Evolutionary conservation across 2,113 vertebrate genomes (phyloP), one percentile per base, ranked within the genome.

Genomic region (Salvelinus fontinalis): DNA sequence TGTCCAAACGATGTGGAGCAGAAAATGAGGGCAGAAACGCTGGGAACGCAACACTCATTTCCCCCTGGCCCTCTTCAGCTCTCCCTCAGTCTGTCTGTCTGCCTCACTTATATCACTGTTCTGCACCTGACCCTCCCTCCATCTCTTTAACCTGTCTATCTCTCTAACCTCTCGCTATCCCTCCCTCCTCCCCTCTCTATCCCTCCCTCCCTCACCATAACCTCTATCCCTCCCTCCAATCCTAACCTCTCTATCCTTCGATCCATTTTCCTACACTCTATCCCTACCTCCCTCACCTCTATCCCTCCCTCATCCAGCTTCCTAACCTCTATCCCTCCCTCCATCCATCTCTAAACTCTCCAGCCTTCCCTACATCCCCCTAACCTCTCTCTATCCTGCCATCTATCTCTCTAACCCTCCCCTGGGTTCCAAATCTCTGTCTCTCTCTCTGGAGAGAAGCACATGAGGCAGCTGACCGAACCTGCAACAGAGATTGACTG

Each of bases 1-100:
- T 94, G 91, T 94, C 70, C 76, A 62, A 77, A 76, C 85, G 86
- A 93, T 92, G 86, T 93, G 87, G 92, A 91, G 91, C 89, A 73
- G 90, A 93, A 93, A 93, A 94, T 68, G 70, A 85, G 89, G 87
- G 80, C 91, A 91, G 82, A 71, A 74, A 92, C 88, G 83, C 78
- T 82, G 84, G 79, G 85, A 92, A 92, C 81, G 86, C 69, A 76
- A 73, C 75, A 74, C 34, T 44, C 75, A 26, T 18, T 16, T 18
- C 31, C 3, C 51, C 51, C 14, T 76, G 26, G 68, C 70, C 44
- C 26, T 49, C 34, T 57, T 65, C 70, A 39, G 67, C 16, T 39
- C 49, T 59, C 29, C 62, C 48, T 80, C 71, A 27, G 27, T 75
- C 78, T 49, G 75, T 34, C 31, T 6, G 31, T 70, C 24, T 62